Evolutionary conservation across 2,888 invertebrate species (phyloP).

Genomic region (Balanococcus diminutus): DNA sequence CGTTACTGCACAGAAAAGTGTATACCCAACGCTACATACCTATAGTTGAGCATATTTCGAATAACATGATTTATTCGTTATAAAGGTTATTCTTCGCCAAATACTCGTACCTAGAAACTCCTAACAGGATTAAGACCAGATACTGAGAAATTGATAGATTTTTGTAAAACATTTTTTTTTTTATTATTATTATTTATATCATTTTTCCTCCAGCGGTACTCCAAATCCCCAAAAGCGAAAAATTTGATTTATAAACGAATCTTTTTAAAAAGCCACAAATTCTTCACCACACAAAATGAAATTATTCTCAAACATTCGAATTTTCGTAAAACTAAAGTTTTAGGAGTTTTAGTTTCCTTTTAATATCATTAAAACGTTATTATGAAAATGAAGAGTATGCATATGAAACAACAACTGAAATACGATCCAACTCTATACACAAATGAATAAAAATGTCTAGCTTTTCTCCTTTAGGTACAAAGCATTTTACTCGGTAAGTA

Average conservation of each 20-base stretch:
- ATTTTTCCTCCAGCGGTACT: neutral
- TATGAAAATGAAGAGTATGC: neutral
- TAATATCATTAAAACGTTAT: neutral
- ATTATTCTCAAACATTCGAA: neutral
- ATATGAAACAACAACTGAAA: neutral
- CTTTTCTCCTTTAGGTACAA: neutral
- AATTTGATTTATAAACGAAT: neutral
- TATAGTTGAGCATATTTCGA: neutral
- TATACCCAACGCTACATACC: neutral
- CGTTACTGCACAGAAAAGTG: neutral
- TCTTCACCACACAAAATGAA: neutral
- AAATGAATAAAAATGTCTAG: neutral
- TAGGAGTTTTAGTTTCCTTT: neutral
- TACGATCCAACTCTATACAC: neutral
- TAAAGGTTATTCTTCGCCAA: neutral
- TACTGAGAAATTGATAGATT: neutral
- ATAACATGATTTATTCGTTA: constrained; percentile 1
- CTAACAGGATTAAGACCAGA: neutral
- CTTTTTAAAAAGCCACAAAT: neutral
- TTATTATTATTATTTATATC: neutral
- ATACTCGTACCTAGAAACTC: neutral
- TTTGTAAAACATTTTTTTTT: no score
- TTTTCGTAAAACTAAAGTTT: neutral
- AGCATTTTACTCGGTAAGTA: neutral
- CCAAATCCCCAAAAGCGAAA: neutral